Evolutionary conservation across 1,140 invertebrate species (phyloP).

Genomic region (Scaptomyza hsui): DNA sequence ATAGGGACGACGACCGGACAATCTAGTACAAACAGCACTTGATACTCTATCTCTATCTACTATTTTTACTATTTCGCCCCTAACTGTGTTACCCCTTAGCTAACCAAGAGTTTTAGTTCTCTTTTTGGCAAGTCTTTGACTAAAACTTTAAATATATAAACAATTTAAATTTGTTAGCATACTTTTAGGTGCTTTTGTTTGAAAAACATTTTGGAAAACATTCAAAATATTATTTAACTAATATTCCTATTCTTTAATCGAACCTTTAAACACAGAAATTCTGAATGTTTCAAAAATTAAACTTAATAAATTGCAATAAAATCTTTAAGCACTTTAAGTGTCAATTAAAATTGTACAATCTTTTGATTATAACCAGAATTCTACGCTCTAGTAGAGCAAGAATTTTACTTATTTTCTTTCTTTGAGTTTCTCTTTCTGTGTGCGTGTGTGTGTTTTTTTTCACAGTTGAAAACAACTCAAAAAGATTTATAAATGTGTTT

Average conservation of each 20-base stretch:
- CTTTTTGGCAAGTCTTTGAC: background rate
- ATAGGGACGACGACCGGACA: conserved; percentile 21
- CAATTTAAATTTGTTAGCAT: background rate
- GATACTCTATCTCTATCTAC: background rate
- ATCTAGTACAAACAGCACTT: background rate
- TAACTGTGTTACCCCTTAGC: background rate
- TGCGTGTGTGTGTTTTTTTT: background rate
- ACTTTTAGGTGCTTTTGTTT: no score
- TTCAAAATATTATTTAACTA: no score
- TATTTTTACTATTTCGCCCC: background rate
- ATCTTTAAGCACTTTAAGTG: no score
- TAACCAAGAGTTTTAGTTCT: background rate
- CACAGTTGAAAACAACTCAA: conserved; percentile 1
- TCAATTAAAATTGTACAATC: no score
- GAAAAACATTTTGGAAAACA: no score
- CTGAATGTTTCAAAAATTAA: no score
- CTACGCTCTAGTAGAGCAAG: background rate
- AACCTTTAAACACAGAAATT: no score
- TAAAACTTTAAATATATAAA: background rate
- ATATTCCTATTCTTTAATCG: no score
- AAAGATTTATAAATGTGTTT: background rate
- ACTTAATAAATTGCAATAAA: no score
- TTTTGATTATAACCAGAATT: no score
- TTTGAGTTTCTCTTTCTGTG: background rate
- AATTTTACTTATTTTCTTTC: background rate